Base-by-base conservation (phyloP, 2,797 vertebrate species). In the Spea hammondii region DNA sequence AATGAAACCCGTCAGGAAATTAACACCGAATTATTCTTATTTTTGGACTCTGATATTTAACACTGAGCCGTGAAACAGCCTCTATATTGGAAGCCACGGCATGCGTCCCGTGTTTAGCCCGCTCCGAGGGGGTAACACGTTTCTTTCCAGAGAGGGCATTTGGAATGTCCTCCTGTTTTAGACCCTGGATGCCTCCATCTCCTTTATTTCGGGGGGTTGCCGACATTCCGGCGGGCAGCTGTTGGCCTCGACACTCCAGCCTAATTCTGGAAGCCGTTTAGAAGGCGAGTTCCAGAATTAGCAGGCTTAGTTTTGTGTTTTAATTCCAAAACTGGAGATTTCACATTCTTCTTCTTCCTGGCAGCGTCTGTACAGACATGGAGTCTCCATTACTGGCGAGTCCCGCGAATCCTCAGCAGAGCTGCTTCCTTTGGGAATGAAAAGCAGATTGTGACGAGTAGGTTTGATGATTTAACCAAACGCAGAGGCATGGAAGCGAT, bases 211-310 rank as follows among this genome's bases (percentile, higher is more conserved):
- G 65, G 77, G 70, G 32, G 62, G 72, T 65, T 57, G 60, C 62
- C 72, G 49, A 70, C 69, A 78, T 78, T 71, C 76, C 76, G 54
- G 65, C 8, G 48, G 14, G 73, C 77, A 79, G 77, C 77, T 79
- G 77, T 73, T 69, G 76, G 76, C 70, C 32, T 32, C 51, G 8
- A 59, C 10, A 59, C 10, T 59, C 57, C 10, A 72, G 69, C 32
- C 32, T 32, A 55, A 66, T 45, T 57, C 60, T 78, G 44, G 68
- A 67, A 78, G 76, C 64, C 70, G 72, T 78, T 59, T 60, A 78
- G 32, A 32, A 60, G 76, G 57, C 6, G 51, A 53, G 46, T 78
- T 72, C 76, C 70, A 78, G 50, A 78, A 71, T 70, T 65, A 77
- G 76, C 76, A 64, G 64, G 62, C 57, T 32, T 70, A 48, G 55